phyloP scores from a whole-genome alignment of 1,140 invertebrate species.

The Drosophila saltans region DNA sequence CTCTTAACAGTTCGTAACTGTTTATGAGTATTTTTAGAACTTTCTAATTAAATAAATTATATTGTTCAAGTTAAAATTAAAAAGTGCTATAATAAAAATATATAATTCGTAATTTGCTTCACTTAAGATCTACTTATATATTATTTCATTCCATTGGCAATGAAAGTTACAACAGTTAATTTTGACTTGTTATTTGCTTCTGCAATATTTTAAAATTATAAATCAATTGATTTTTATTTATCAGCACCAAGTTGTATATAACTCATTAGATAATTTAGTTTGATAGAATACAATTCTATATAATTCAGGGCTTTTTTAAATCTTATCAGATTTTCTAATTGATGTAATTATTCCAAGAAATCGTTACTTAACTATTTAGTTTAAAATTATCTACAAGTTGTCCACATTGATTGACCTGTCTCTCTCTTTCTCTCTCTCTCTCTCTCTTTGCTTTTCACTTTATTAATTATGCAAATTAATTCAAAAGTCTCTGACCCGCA shows the following conservation, averaged over 20 bases:
- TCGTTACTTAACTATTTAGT: slow-evolving; percentile 8
- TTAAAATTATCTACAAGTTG: not conserved
- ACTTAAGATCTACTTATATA: too few relatives aligned
- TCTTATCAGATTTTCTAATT: slow-evolving; percentile 4
- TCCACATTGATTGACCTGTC: slow-evolving; percentile 7
- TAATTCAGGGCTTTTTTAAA: not conserved
- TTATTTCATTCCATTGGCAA: too few relatives aligned
- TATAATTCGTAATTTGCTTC: too few relatives aligned
- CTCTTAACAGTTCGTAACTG: too few relatives aligned
- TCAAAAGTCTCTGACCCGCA: slow-evolving; percentile 60
- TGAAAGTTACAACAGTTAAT: too few relatives aligned
- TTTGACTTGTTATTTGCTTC: too few relatives aligned
- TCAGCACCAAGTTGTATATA: not conserved
- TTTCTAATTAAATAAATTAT: too few relatives aligned
- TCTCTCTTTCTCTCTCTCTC: not conserved
- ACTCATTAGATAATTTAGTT: not conserved
- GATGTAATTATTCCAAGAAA: slow-evolving; percentile 13
- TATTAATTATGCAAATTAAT: slow-evolving; percentile 72
- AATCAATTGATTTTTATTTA: not conserved
- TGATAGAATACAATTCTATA: not conserved
- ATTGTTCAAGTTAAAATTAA: too few relatives aligned
- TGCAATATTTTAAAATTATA: not conserved
- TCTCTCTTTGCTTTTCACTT: slow-evolving; percentile 35
- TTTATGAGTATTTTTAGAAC: too few relatives aligned
- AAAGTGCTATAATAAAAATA: too few relatives aligned